These are phyloP conservation scores for Ischnura elegans DNA, from an alignment of 2,888 invertebrate species.

Conservation along the genomic window DNA sequence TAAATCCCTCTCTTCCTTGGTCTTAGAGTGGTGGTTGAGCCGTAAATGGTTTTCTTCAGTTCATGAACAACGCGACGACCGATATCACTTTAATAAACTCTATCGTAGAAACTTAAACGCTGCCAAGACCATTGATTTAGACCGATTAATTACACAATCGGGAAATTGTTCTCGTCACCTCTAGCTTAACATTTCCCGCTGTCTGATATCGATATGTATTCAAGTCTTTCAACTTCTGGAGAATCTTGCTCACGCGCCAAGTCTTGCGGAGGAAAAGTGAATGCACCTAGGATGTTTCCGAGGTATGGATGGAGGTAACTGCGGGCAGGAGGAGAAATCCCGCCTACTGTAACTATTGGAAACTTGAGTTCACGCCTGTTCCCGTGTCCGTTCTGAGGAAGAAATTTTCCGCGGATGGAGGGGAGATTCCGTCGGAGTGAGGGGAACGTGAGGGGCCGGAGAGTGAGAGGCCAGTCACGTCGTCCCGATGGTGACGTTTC, in stretches of 20 bases:
- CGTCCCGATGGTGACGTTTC: not conserved
- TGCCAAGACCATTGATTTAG: too few species aligned
- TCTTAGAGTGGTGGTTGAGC: too few species aligned
- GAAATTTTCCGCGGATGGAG: not conserved
- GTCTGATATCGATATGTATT: too few species aligned
- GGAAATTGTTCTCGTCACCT: too few species aligned
- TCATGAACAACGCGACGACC: too few species aligned
- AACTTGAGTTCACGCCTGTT: not conserved
- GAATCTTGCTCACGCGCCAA: not conserved
- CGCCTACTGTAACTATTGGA: not conserved
- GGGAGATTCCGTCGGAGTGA: not conserved
- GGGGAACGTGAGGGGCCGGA: not conserved
- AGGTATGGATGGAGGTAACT: not conserved
- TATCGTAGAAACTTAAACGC: too few species aligned
- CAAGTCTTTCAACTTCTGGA: too few species aligned
- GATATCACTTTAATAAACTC: too few species aligned
- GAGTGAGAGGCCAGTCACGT: not conserved
- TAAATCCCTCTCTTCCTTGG: too few species aligned
- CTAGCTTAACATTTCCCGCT: too few species aligned
- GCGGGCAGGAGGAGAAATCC: slow-evolving; percentile 23
- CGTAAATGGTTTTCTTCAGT: too few species aligned
- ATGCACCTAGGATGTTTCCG: not conserved
- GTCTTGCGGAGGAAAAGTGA: not conserved
- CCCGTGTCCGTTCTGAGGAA: not conserved
- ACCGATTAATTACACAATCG: too few species aligned